Percentiles rank a stretch among this genome's conserved stretches.
Conservation (phyloP, 2,797 vertebrate species). For the Atherinosoma microstoma region DNA sequence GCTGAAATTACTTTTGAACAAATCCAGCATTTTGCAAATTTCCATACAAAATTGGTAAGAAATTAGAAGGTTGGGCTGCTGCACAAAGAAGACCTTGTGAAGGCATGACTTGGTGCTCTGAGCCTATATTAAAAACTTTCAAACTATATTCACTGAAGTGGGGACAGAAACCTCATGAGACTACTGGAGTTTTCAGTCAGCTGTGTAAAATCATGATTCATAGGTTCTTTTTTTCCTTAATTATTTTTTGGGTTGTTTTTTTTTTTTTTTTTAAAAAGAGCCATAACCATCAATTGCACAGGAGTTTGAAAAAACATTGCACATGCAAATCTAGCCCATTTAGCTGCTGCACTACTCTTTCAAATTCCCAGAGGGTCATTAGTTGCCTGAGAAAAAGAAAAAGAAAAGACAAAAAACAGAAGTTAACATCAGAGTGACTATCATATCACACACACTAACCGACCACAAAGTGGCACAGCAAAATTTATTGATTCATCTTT, state of each 20-base stretch:
- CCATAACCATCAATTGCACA: background rate
- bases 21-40: background rate
- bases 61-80: too few relatives aligned
- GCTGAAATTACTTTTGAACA: too few relatives aligned
- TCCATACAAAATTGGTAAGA: too few relatives aligned
- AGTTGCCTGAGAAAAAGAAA: background rate
- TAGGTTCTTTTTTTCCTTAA: too few relatives aligned
- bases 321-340: background rate
- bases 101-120: background rate
- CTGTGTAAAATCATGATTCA: background rate
- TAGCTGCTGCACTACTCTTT: background rate
- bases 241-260: background rate
- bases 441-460: background rate
- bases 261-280: background rate
- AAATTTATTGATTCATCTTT: background rate
- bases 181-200: background rate
- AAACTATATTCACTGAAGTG: background rate
- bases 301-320: background rate
- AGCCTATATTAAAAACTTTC: background rate
- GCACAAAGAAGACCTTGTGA: too few relatives aligned
- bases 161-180: background rate
- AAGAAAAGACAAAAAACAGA: background rate
- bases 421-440: background rate
- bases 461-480: background rate
- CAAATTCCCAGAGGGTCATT: background rate